Evolutionary conservation across 1,140 invertebrate species (phyloP).

Genomic region (Brachionus asplanchnoidis): DNA sequence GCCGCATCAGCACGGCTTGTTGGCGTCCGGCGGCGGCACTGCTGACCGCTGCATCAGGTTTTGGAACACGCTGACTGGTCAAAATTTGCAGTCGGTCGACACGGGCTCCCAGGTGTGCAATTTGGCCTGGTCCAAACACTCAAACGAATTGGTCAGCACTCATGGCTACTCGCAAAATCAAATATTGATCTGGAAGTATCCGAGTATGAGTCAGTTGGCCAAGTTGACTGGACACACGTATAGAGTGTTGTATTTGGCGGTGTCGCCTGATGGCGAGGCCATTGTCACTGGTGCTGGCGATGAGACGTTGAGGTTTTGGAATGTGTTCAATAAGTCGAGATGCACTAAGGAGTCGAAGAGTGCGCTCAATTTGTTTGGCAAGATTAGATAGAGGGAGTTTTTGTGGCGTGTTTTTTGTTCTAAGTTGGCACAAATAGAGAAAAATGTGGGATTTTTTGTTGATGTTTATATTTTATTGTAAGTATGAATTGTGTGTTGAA

Average conservation of each 20-base stretch:
- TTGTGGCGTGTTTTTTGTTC: no score
- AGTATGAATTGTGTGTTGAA: background rate
- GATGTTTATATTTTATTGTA: background rate
- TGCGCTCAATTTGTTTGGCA: constrained; percentile 40
- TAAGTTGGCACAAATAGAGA: no score
- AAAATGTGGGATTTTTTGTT: background rate
- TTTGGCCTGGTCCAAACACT: constrained; percentile 97
- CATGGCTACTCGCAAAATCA: constrained; percentile 99
- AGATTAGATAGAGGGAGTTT: constrained; percentile 41
- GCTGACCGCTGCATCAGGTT: constrained; percentile 83
- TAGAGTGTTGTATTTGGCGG: constrained; percentile 80
- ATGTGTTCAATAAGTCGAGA: constrained; percentile 93
- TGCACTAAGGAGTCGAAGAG: constrained; percentile 59
- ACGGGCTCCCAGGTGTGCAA: constrained; percentile 98
- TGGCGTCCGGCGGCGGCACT: constrained; percentile 95
- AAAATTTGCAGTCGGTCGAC: constrained; percentile 96
- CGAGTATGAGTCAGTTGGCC: constrained; percentile 89
- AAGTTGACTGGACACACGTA: constrained; percentile 97
- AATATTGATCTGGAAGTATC: constrained; percentile 99
- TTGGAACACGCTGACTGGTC: constrained; percentile 98
- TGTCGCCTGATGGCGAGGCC: constrained; percentile 96
- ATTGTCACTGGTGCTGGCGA: constrained; percentile 99
- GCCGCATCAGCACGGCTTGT: constrained; percentile 92
- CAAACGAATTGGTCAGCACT: constrained; percentile 78
- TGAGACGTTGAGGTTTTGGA: constrained; percentile 97